Percentiles rank a stretch among this genome's conserved stretches.
phyloP scores from a whole-genome alignment of 2,888 invertebrate genomes.

The Nudaria mundana region DNA sequence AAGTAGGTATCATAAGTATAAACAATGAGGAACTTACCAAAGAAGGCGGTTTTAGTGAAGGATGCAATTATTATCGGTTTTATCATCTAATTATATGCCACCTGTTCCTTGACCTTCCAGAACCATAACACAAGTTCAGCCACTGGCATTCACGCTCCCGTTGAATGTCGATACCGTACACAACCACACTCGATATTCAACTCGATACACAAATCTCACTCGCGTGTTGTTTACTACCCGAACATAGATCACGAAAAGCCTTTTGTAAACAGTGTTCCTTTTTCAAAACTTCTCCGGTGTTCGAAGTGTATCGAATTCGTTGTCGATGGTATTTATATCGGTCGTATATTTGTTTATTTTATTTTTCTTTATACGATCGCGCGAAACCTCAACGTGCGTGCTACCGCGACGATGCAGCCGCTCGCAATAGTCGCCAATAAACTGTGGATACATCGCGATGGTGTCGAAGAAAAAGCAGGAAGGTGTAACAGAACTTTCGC shows the following conservation, averaged over 20 bases:
- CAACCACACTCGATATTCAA: constrained; percentile 34
- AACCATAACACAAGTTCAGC: constrained; percentile 46
- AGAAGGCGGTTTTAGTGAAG: too few relatives aligned
- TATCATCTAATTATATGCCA: constrained; percentile 25
- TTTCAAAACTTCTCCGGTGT: constrained; percentile 43
- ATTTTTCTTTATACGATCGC: constrained; percentile 37
- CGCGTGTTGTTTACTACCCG: constrained; percentile 14
- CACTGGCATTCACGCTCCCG: constrained; percentile 44
- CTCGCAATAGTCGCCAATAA: constrained; percentile 56
- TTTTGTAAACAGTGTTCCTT: constrained; percentile 51
- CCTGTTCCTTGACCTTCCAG: constrained; percentile 56
- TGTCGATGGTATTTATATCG: constrained; percentile 28
- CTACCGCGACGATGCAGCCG: constrained; percentile 55
- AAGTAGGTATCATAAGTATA: too few relatives aligned
- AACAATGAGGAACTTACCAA: too few relatives aligned
- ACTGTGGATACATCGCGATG: constrained; percentile 26
- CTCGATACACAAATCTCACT: constrained; percentile 31
- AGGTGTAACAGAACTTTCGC: constrained; percentile 27
- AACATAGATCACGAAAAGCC: constrained; percentile 27
- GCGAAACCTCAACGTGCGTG: constrained; percentile 50
- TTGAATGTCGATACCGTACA: constrained; percentile 35
- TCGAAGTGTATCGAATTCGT: constrained; percentile 29
- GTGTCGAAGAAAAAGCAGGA: constrained; percentile 40
- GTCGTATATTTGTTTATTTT: constrained; percentile 26
- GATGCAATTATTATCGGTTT: constrained; percentile 34